phyloP scores from a whole-genome alignment of 2,113 vertebrate species.

The Theropithecus gelada region DNA sequence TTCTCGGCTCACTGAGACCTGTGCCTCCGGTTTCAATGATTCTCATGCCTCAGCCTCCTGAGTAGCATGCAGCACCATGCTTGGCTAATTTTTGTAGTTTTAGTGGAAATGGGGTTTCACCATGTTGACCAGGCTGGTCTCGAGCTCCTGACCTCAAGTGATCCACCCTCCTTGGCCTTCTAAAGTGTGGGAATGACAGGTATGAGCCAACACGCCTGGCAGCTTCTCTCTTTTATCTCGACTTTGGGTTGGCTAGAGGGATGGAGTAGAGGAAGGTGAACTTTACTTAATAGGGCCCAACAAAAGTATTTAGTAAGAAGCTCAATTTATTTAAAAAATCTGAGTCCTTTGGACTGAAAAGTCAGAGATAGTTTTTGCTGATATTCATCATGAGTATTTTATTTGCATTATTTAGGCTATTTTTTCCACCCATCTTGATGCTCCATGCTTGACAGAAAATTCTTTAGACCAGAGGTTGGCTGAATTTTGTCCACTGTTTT shows the following conservation, averaged over 20 bases:
- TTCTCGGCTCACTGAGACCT: background rate
- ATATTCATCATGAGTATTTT: background rate
- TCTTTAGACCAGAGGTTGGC: background rate
- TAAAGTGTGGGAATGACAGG: too few species aligned
- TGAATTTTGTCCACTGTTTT: background rate
- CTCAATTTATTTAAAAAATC: background rate
- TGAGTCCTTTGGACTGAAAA: background rate
- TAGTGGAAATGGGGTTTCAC: too few species aligned
- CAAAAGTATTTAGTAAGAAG: background rate
- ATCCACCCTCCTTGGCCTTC: too few species aligned
- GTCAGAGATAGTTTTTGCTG: background rate
- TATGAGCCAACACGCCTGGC: too few species aligned
- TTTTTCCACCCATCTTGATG: background rate
- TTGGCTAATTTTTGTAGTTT: too few species aligned
- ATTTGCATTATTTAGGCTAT: background rate
- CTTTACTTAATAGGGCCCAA: background rate
- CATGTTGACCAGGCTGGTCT: too few species aligned
- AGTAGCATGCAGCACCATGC: too few species aligned
- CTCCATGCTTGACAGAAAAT: constrained; percentile 2
- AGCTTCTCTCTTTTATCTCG: background rate
- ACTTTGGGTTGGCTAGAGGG: background rate
- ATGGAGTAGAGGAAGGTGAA: background rate
- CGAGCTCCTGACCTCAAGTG: too few species aligned
- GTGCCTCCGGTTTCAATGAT: too few species aligned
- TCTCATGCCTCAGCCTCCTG: too few species aligned